Conservation (phyloP, 2,797 vertebrate species). For the Acanthiza pusilla region DNA sequence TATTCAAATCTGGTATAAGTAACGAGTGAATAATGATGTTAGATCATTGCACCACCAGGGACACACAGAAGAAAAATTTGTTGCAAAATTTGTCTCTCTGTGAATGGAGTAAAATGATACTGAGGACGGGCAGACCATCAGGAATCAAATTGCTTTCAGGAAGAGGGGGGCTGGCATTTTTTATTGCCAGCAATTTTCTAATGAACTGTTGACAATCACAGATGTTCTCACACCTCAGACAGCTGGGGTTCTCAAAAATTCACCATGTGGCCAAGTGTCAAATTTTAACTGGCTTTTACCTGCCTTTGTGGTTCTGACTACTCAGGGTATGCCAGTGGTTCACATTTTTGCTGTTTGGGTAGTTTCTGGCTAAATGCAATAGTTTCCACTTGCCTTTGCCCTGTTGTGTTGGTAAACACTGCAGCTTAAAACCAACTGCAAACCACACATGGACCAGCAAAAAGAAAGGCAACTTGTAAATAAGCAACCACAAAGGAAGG, state of each 20-base stretch:
- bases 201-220: conserved; percentile 60
- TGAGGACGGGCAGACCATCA: background rate
- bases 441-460: background rate
- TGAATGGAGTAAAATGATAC: background rate
- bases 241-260: conserved; percentile 37
- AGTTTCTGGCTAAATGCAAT: background rate
- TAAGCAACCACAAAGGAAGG: background rate
- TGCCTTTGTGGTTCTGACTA: background rate
- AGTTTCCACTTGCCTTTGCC: background rate
- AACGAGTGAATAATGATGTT: conserved; percentile 49
- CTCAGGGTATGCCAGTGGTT: background rate
- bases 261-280: conserved; percentile 23
- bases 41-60: background rate
- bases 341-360: background rate
- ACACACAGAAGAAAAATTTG: conserved; percentile 5
- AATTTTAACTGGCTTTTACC: conserved; percentile 32
- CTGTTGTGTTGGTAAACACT: background rate
- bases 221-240: conserved; percentile 57
- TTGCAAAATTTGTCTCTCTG: background rate
- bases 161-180: conserved; percentile 13
- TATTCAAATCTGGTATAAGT: conserved; percentile 50
- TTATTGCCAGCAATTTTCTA: conserved; percentile 59
- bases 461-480: background rate
- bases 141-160: background rate
- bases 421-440: background rate